A percentile compares a stretch with the other conserved stretches of the same genome.
phyloP scores from a whole-genome alignment of 2,888 invertebrate genomes.

The Temnothorax ravouxi region DNA sequence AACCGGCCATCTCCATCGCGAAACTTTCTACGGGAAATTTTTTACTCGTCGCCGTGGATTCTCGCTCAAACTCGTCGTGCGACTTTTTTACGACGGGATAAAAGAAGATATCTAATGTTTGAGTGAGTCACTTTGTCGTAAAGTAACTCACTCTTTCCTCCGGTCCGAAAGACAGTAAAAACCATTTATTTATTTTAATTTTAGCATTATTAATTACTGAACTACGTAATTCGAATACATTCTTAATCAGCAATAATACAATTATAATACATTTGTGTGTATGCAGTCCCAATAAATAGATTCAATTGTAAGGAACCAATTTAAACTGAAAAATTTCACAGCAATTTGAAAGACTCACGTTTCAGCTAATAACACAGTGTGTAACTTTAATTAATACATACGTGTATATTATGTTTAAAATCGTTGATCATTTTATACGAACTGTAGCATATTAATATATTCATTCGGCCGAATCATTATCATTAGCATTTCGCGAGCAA shows the following conservation, averaged over 20 bases:
- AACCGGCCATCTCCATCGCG: slow-evolving; percentile 50
- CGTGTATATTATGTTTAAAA: slow-evolving; percentile 11
- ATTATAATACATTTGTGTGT: background rate
- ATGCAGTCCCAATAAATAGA: background rate
- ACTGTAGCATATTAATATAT: slow-evolving; percentile 11
- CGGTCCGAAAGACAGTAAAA: background rate
- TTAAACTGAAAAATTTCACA: background rate
- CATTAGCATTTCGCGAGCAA: background rate
- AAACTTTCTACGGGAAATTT: slow-evolving; percentile 42
- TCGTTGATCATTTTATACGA: slow-evolving; percentile 3
- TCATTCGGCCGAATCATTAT: background rate
- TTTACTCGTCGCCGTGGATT: slow-evolving; percentile 18
- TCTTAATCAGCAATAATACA: background rate
- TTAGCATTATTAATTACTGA: background rate
- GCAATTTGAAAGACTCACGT: background rate
- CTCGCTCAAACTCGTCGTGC: slow-evolving; percentile 9
- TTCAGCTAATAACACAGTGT: background rate
- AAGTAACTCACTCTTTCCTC: background rate
- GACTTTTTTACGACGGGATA: slow-evolving; percentile 10
- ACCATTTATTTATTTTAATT: background rate
- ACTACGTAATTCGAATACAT: background rate
- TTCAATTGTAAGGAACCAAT: background rate
- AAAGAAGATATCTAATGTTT: slow-evolving; percentile 28
- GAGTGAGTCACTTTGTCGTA: slow-evolving; percentile 5
- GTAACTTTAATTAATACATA: slow-evolving; percentile 21